Evolutionary conservation across 2,797 vertebrate genomes (phyloP).

Genomic region (Ibycter americanus): DNA sequence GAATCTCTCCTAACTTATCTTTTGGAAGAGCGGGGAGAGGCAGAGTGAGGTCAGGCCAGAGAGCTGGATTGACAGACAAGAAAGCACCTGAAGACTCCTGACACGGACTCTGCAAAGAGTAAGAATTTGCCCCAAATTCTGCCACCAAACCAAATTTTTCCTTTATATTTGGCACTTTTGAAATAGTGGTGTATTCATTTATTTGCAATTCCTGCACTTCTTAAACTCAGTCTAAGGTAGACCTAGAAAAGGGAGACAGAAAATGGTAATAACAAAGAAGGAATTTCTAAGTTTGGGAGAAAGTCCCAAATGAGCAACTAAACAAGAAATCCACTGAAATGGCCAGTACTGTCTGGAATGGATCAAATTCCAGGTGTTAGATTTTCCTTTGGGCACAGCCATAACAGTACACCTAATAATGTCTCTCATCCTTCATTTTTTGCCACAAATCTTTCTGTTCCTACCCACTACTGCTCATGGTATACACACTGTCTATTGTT

Average conservation of each 20-base stretch:
- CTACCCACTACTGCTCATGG: background rate
- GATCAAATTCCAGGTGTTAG: background rate
- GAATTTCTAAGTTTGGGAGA: background rate
- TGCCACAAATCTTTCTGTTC: background rate
- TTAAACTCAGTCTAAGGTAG: background rate
- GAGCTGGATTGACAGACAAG: background rate
- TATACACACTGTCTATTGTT: background rate
- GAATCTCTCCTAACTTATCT: constrained; percentile 15
- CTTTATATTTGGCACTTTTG: accelerated
- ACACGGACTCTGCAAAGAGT: background rate
- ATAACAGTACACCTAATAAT: background rate
- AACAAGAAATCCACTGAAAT: background rate
- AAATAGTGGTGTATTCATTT: background rate
- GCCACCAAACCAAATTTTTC: background rate
- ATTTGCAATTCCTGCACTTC: background rate
- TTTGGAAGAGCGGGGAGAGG: background rate
- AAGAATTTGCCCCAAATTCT: background rate
- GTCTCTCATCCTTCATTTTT: background rate
- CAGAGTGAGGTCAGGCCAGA: background rate
- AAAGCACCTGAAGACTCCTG: background rate
- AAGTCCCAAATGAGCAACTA: background rate
- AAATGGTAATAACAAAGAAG: background rate
- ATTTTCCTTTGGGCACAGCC: background rate
- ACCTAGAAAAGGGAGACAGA: background rate
- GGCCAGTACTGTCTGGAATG: background rate